phyloP scores from a whole-genome alignment of 2,797 vertebrate genomes.

The Cheirogaleus major region DNA sequence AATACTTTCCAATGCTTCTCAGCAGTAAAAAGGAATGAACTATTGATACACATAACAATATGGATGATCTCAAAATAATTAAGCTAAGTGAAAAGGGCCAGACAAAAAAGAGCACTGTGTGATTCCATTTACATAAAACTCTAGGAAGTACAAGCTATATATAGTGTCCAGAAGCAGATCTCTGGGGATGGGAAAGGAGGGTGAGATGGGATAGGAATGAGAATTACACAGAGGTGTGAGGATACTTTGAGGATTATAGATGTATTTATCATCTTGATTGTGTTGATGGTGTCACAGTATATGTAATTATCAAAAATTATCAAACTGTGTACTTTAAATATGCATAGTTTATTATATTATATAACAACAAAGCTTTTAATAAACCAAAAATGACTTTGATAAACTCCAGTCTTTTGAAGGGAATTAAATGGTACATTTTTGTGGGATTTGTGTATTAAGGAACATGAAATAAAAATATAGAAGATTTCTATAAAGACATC shows the following conservation, averaged over 20 bases:
- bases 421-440: not conserved
- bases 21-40: not conserved
- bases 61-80: not conserved
- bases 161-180: not conserved
- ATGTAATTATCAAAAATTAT: not conserved
- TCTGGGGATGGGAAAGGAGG: not conserved
- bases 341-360: not conserved
- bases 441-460: not conserved
- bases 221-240: not conserved
- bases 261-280: not conserved
- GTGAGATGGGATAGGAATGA: not conserved
- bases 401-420: not conserved
- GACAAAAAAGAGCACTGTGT: not conserved
- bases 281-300: not conserved
- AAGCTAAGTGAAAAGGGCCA: not conserved
- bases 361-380: not conserved
- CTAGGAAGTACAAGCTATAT: not conserved
- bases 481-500: slow-evolving; percentile 7
- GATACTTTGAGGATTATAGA: not conserved
- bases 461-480: not conserved
- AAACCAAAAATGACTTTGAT: not conserved
- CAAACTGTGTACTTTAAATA: not conserved
- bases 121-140: not conserved
- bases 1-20: not conserved
- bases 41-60: not conserved